phyloP scores from a whole-genome alignment of 1,140 invertebrate species.

The Subanguina moxae region DNA sequence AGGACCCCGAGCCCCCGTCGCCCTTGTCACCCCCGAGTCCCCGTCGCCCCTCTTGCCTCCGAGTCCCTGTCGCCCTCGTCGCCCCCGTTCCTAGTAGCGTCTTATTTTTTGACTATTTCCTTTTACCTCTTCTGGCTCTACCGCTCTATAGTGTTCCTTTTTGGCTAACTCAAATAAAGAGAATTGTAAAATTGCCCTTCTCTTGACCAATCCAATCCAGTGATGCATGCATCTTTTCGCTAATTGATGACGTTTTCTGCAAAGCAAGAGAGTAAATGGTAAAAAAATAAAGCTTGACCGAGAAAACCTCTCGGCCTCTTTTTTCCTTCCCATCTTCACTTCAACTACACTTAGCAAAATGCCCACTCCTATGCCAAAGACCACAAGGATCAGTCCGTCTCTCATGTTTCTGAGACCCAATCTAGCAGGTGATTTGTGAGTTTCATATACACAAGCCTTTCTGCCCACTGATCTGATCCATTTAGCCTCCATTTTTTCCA shows the following conservation, averaged over 20 bases:
- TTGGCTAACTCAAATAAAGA: background rate
- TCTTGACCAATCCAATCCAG: constrained; percentile 26
- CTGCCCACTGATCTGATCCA: constrained; percentile 71
- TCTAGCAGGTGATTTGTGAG: constrained; percentile 49
- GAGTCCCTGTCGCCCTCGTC: too few species aligned
- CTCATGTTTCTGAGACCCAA: constrained; percentile 52
- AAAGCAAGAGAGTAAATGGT: constrained; percentile 2
- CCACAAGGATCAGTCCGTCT: constrained; percentile 51
- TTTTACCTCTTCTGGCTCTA: too few species aligned
- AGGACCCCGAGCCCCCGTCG: too few species aligned
- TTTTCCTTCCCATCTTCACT: constrained; percentile 40
- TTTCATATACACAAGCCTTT: constrained; percentile 35
- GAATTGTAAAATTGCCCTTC: background rate
- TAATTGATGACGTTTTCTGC: constrained; percentile 35
- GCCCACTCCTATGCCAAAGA: constrained; percentile 46
- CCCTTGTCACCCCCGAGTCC: too few species aligned
- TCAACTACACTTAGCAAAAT: constrained; percentile 48
- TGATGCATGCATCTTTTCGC: constrained; percentile 34
- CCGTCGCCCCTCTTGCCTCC: too few species aligned
- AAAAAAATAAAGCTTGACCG: background rate
- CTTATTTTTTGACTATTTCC: too few species aligned
- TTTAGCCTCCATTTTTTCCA: constrained; percentile 89
- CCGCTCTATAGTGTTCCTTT: background rate
- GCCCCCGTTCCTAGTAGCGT: too few species aligned
- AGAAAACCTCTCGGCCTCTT: constrained; percentile 22